Conservation (phyloP, 1,140 invertebrate species). For the Lepidurus packardi region DNA sequence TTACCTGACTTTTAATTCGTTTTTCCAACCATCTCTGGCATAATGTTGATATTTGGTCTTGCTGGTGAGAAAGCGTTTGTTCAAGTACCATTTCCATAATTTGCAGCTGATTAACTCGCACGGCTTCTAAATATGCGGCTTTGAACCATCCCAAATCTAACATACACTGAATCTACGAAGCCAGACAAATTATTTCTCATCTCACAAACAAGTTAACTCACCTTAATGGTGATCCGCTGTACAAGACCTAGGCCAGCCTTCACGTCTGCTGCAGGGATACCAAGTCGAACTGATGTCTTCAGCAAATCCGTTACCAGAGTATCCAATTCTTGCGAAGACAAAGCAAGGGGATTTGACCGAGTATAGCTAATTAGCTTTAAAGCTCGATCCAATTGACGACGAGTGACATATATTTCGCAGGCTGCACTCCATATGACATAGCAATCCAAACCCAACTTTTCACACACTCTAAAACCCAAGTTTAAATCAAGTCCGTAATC, state of each 20-base stretch:
- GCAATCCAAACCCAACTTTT: not conserved
- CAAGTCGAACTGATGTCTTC: not conserved
- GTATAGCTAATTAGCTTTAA: not conserved
- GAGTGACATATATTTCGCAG: not conserved
- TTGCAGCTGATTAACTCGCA: constrained; percentile 8
- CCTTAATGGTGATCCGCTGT: not conserved
- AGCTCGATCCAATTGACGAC: not conserved
- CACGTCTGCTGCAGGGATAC: not conserved
- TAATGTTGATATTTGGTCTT: constrained; percentile 24
- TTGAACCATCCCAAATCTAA: constrained; percentile 31
- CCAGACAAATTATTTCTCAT: not conserved
- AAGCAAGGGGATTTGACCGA: not conserved
- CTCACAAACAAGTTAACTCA: not conserved
- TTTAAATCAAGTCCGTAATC: not conserved
- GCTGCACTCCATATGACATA: not conserved
- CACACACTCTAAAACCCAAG: not conserved
- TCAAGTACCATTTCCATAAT: constrained; percentile 28
- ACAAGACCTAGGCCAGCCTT: not conserved
- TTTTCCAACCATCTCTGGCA: constrained; percentile 30
- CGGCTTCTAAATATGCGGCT: constrained; percentile 31
- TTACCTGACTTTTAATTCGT: not conserved
- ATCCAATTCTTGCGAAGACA: constrained; percentile 4
- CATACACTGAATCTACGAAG: constrained; percentile 3
- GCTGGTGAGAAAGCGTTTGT: constrained; percentile 22
- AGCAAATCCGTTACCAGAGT: not conserved